phyloP scores from a whole-genome alignment of 2,113 vertebrate genomes.

The Sula dactylatra region DNA sequence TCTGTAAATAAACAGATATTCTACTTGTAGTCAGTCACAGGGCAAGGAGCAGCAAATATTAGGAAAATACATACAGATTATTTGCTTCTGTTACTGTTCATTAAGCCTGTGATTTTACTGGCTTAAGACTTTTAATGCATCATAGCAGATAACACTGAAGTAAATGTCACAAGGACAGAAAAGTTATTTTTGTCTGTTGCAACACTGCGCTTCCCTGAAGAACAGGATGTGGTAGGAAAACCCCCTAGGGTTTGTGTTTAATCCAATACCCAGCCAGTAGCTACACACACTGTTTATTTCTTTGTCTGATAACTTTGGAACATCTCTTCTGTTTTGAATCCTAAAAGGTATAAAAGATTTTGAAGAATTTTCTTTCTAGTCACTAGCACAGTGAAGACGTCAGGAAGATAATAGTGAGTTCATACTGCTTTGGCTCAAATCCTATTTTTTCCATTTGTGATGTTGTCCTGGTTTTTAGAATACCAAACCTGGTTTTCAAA shows the following conservation, averaged over 20 bases:
- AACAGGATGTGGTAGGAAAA: not conserved
- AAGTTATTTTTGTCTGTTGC: not conserved
- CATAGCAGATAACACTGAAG: not conserved
- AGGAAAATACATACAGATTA: not conserved
- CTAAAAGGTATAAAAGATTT: not conserved
- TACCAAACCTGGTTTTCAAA: not conserved
- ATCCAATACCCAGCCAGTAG: not conserved
- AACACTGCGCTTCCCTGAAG: not conserved
- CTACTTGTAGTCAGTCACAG: not conserved
- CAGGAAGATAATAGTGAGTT: not conserved
- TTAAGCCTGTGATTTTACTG: conserved; percentile 6
- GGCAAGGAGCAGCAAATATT: not conserved
- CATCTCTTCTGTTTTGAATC: not conserved
- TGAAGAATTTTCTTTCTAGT: not conserved
- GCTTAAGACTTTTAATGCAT: not conserved
- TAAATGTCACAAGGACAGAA: not conserved
- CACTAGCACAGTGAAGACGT: not conserved
- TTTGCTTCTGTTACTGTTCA: not conserved
- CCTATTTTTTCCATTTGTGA: not conserved
- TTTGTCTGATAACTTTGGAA: not conserved
- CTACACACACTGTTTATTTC: not conserved
- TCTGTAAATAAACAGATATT: not conserved
- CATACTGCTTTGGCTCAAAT: not conserved
- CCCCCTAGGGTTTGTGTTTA: not conserved
- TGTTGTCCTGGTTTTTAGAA: not conserved